These are phyloP conservation scores for Urocyon cinereoargenteus DNA, from an alignment of 2,797 vertebrate genomes.

Conservation along the genomic window DNA sequence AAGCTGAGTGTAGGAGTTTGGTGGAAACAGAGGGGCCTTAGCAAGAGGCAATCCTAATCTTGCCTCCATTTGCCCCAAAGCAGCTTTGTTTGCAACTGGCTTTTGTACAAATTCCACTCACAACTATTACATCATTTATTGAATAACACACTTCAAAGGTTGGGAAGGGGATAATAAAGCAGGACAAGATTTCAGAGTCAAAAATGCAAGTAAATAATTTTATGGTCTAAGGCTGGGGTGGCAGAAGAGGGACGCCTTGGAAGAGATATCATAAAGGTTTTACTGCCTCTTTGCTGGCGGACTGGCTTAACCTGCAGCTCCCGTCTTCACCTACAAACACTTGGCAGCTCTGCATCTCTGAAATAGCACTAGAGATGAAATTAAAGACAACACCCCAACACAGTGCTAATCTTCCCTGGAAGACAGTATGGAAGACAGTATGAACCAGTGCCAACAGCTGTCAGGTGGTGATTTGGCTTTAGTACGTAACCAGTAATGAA, in stretches of 20 bases:
- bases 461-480: background rate
- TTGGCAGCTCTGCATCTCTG: rapidly evolving
- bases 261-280: background rate
- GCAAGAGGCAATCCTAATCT: rapidly evolving
- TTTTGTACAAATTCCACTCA: background rate
- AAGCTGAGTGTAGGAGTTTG: rapidly evolving
- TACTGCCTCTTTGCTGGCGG: background rate
- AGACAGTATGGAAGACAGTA: too few relatives aligned
- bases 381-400: background rate
- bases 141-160: constrained; percentile 50
- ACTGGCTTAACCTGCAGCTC: background rate
- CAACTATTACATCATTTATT: background rate
- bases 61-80: background rate
- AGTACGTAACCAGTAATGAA: too few relatives aligned
- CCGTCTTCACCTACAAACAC: background rate
- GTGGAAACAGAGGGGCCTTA: background rate
- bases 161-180: background rate
- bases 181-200: background rate
- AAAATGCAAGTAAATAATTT: background rate
- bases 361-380: background rate
- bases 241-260: background rate
- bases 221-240: background rate
- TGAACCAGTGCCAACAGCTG: background rate
- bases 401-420: background rate
- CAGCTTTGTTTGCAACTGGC: background rate